Evolutionary conservation across 1,140 invertebrate genomes (phyloP).

Genomic region (Chironomus tepperi): DNA sequence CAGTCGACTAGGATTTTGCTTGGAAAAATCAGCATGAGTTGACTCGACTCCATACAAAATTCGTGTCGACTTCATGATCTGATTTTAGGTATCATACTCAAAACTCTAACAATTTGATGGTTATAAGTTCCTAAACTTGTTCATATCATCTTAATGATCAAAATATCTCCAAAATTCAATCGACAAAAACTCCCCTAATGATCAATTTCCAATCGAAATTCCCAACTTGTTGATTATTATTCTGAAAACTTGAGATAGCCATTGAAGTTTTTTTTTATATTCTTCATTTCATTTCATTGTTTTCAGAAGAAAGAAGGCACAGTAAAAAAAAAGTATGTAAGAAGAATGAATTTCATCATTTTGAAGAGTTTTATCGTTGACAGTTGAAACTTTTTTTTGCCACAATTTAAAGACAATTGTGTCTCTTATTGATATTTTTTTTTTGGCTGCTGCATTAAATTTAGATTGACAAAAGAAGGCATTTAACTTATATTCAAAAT

Average conservation of each 20-base stretch:
- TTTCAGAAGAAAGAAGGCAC: background rate
- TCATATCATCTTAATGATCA: too few species aligned
- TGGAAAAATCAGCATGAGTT: too few species aligned
- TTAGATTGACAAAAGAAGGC: background rate
- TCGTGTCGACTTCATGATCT: too few species aligned
- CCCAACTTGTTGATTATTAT: background rate
- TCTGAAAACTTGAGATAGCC: background rate
- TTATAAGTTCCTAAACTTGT: too few species aligned
- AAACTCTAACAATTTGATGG: too few species aligned
- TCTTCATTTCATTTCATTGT: background rate
- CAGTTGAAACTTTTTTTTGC: conserved; percentile 7
- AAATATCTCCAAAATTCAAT: background rate
- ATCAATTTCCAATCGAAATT: background rate
- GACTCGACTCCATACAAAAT: too few species aligned
- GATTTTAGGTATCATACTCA: too few species aligned
- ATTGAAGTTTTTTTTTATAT: conserved; percentile 15
- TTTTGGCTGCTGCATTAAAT: background rate
- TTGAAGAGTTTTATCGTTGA: conserved; percentile 13
- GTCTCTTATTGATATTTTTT: conserved; percentile 1
- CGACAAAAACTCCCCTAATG: background rate
- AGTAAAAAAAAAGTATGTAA: background rate
- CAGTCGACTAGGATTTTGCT: too few species aligned
- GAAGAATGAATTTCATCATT: background rate
- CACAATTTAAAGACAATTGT: conserved; percentile 14
- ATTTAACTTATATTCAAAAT: conserved; percentile 7